Base-by-base conservation (phyloP, 1,140 invertebrate species). In the Himalopsyche phryganea region DNA sequence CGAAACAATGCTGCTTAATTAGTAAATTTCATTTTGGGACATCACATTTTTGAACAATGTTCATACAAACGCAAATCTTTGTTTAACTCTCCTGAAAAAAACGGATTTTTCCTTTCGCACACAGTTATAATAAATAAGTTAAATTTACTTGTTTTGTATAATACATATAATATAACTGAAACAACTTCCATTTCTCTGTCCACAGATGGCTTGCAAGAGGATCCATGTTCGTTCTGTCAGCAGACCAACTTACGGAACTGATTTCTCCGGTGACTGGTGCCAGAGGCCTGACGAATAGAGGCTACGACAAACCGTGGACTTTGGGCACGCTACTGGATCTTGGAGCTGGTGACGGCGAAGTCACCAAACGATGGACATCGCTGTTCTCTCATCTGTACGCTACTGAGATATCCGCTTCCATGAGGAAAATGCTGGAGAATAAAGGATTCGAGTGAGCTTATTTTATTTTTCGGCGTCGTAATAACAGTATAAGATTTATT, bases 181-280 rank as follows among this genome's bases (percentile, higher is more conserved):
- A n/a, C n/a, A 28, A 28, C 23, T 5, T 28, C 23, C 3, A 28
- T 28, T 28, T 28, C 10, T 13, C 57, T 66, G 58, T 47, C 78
- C 74, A 42, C 82, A 93, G 91, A 57, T 83, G 92, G 68, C 76
- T 96, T 6, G 83, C 86, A 13, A 80, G 93, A 38, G 94, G 94
- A 11, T 94, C 91, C 0, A 96, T 96, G 94, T 95, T 95, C 75
- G 90, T 97, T 1, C 85, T 94, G 61, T 96, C 92, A 0, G 73
- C 79, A 20, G 71, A 80, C 15, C 92, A 96, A 68, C 87, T 94
- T 57, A 74, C 80, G 60, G 70, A 76, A 52, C 75, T 96, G 48
- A 28, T 28, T 75, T 92, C 33, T 61, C 75, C 4, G 51, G 60
- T 40, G 47, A 52, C 41, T 58, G 50, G 18, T 47, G 3, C 23